These are phyloP conservation scores for Aurelia sp. DNA, from an alignment of 30 jellyfish, hydroid and myxozoan species.

Conservation along the genomic window DNA sequence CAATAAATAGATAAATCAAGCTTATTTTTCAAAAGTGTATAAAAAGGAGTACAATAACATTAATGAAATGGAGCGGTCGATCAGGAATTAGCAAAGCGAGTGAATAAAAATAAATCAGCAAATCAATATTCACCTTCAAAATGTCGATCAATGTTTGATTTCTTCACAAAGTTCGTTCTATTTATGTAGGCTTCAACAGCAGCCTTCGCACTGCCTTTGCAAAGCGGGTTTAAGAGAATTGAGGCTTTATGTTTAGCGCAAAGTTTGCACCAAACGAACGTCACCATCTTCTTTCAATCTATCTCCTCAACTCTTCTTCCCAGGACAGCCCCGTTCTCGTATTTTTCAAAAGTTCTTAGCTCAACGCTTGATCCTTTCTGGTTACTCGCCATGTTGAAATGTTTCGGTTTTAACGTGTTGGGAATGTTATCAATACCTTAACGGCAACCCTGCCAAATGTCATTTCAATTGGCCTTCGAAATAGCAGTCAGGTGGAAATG, in stretches of 20 bases:
- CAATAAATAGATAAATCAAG: background rate
- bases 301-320: conserved; percentile 28
- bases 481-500: no score
- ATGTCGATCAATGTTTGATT: conserved; percentile 38
- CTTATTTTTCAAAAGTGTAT: background rate
- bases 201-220: conserved; percentile 56
- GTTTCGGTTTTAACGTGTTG: no score
- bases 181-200: conserved; percentile 46
- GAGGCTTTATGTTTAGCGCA: conserved; percentile 48
- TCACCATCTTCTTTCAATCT: conserved; percentile 45
- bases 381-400: conserved; percentile 26
- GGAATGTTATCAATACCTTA: no score
- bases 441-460: no score
- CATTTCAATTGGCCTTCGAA: no score
- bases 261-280: conserved; percentile 68
- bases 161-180: conserved; percentile 56
- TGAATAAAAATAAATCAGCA: background rate
- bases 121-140: conserved; percentile 45
- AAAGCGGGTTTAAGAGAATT: conserved; percentile 43
- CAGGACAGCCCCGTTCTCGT: conserved; percentile 37
- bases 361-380: conserved; percentile 44
- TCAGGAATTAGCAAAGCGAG: background rate
- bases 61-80: background rate
- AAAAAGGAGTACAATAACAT: no score
- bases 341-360: conserved; percentile 41